Evolutionary conservation across 2,113 vertebrate species (phyloP), one percentile per base, ranked within the genome.

Genomic region (Pelecanoides urinatrix): DNA sequence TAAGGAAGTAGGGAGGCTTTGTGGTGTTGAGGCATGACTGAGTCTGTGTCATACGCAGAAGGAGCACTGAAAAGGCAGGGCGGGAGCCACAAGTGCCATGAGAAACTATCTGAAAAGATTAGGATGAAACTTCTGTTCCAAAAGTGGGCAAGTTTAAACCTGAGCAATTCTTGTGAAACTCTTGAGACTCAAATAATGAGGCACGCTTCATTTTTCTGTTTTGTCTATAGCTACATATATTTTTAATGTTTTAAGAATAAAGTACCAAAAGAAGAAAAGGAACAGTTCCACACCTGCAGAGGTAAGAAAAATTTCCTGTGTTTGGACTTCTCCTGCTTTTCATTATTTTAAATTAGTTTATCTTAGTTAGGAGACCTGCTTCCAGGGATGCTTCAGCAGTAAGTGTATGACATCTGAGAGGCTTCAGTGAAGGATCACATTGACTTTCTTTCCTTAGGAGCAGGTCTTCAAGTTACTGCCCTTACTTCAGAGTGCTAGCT

Each of bases 161-260:
- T 65, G 76, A 92, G 40, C 23, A 58, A 22, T 81, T 95, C 36
- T 95, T 94, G 56, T 68, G 86, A 97, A 96, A 96, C 34, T 76
- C 75, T 52, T 86, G 36, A 30, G 81, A 55, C 50, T 34, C 25
- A 78, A 42, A 59, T 78, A 75, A 84, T 19, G 36, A 91, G 15
- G 47, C n/a, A 52, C 2, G 7, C 8, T 67, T 53, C 1, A 0
- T 71, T 82, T 50, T 72, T 40, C 44, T 52, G 1, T 50, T 6
- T 45, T 83, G 34, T 47, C 45, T 78, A 12, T 21, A 89, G 34
- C 29, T 67, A 26, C 16, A 2, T 8, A 2, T n/a, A 32, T 65
- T 78, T 75, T 67, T 58, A 23, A 59, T 52, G 5, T 61, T 68
- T 63, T 58, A 79, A 78, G 38, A 76, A 38, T 22, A 15, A 84